Conservation (phyloP, 2,797 vertebrate genomes). For the Fringilla coelebs region DNA sequence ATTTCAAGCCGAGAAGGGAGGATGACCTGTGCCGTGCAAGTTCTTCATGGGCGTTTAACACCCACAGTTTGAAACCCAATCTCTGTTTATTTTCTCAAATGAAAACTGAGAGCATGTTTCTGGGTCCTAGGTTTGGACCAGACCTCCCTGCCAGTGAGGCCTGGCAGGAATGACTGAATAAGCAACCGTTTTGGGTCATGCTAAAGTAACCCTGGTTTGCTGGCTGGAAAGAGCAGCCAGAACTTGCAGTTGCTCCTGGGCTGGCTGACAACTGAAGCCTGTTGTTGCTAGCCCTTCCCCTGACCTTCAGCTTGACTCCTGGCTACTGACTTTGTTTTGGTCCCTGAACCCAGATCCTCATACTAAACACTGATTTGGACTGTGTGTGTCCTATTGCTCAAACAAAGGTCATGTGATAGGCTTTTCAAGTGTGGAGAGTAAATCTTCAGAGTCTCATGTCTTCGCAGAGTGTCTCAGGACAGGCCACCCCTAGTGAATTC, state of each 20-base stretch:
- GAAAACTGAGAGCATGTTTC: constrained; percentile 38
- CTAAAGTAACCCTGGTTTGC: neutral
- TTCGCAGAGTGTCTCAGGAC: neutral
- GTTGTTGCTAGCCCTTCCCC: constrained; percentile 5
- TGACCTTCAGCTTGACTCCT: constrained; percentile 28
- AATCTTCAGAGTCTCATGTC: neutral
- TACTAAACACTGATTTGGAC: neutral
- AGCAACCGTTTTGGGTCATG: constrained; percentile 24
- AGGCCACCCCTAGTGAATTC: neutral
- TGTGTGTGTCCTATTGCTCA: neutral
- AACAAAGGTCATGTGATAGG: neutral
- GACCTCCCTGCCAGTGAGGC: constrained; percentile 55
- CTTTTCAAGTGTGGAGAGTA: neutral
- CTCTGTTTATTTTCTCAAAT: constrained; percentile 52
- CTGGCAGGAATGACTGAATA: constrained; percentile 49
- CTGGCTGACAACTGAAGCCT: constrained; percentile 19
- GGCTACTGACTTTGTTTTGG: constrained; percentile 33
- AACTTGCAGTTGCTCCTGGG: constrained; percentile 27
- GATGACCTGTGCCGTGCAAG: constrained; percentile 21
- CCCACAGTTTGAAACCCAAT: constrained; percentile 51
- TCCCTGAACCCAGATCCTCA: neutral
- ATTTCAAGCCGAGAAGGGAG: constrained; percentile 20
- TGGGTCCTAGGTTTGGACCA: constrained; percentile 53
- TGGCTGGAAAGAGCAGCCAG: constrained; percentile 1
- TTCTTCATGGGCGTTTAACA: constrained; percentile 47